Evolutionary conservation across 2,113 vertebrate species (phyloP), one percentile per base, ranked within the genome.

Genomic region (Corydoras sp.): DNA sequence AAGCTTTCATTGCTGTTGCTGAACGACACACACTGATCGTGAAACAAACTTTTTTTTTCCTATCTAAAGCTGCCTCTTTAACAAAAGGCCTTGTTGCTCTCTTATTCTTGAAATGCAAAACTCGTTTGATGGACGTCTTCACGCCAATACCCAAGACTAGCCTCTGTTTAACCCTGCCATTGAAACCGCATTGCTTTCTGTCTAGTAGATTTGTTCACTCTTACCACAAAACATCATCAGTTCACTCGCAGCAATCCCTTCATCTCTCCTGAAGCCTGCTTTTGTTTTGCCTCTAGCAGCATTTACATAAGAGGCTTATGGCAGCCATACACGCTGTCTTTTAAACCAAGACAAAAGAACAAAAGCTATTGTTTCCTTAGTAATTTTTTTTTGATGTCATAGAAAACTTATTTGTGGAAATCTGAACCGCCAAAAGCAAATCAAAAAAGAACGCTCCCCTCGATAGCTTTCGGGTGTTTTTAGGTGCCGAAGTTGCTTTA

Each of bases 271-370:
- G 84, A 90, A 89, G 85, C 85, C 81, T 78, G 82, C 86, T 74
- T 88, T 89, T 91, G 88, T 88, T 87, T 88, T 84, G 83, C 83
- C 82, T 85, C 87, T 86, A 83, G 84, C 84, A 80, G 83, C 80
- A 89, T 90, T 89, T 91, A 88, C 88, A 90, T 90, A 90, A 90
- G 90, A 86, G 77, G 88, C 89, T 90, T 89, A 89, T 85, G 85
- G 87, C 85, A 85, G 85, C 79, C 79, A 78, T 85, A 71, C 74
- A 85, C 70, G 64, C 76, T 72, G 80, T 81, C 81, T 86, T 82
- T 85, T 79, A 78, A 24, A 74, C 81, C 83, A 86, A 88, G 86
- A 87, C 85, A 89, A 89, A 86, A 81, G 71, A 81, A 88, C 85
- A 87, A 88, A 89, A 88, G 86, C 87, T 83, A 86, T 90, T 90